A percentile compares a stretch with the other conserved stretches of the same genome.
Conservation (phyloP, 2,113 vertebrate species). For the Albula goreensis region DNA sequence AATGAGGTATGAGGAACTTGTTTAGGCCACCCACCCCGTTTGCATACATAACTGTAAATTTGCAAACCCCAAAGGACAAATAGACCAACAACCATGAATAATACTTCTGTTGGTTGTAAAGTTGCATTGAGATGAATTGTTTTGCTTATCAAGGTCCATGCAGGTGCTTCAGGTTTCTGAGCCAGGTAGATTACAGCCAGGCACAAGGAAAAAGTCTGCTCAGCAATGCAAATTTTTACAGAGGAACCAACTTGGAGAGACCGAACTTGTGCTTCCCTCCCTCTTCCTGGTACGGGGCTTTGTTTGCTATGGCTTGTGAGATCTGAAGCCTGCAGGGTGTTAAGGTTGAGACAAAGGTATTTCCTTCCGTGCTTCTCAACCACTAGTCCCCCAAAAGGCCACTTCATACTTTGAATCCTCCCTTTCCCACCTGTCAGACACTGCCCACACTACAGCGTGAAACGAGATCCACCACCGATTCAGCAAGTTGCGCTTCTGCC, state of each 20-base stretch:
- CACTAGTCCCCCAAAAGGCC: neutral
- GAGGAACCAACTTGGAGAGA: conserved; percentile 67
- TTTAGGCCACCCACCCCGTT: conserved; percentile 62
- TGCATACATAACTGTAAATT: conserved; percentile 74
- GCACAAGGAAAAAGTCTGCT: conserved; percentile 71
- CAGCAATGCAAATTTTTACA: conserved; percentile 74
- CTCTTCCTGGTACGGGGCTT: neutral
- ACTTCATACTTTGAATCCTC: conserved; percentile 39
- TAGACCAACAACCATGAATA: conserved; percentile 58
- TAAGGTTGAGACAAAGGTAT: neutral
- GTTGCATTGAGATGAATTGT: conserved; percentile 40
- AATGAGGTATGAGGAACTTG: conserved; percentile 59
- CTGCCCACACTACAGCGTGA: conserved; percentile 68
- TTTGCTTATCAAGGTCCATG: conserved; percentile 70
- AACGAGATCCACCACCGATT: conserved; percentile 79
- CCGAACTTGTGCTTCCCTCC: conserved; percentile 29
- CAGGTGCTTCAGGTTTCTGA: conserved; percentile 73
- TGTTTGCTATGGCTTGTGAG: neutral
- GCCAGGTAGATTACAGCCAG: conserved; percentile 60
- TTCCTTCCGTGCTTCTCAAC: neutral
- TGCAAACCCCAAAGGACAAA: conserved; percentile 67
- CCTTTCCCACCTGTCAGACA: conserved; percentile 61
- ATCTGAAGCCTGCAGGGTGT: neutral
- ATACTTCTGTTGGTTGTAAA: conserved; percentile 71
- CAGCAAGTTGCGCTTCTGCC: conserved; percentile 80